Conservation (phyloP, 2,797 vertebrate species). For the Acanthornis magna region DNA sequence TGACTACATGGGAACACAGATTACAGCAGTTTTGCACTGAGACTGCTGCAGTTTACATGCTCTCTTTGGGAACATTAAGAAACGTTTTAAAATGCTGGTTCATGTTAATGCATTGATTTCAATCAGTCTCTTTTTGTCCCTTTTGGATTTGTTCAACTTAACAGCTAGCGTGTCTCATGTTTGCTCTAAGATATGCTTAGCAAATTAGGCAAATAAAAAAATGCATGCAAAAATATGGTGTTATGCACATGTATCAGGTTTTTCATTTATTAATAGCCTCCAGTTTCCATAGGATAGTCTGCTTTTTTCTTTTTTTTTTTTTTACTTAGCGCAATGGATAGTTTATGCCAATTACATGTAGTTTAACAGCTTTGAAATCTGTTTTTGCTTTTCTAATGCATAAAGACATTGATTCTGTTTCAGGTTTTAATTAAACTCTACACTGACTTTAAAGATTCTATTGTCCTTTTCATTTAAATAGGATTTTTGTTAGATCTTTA, state of each 20-base stretch:
- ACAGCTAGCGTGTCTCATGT: slow-evolving; percentile 26
- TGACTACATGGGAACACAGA: neutral
- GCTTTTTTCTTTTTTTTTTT: neutral
- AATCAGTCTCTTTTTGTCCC: slow-evolving; percentile 1
- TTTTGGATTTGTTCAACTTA: slow-evolving; percentile 12
- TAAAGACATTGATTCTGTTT: slow-evolving; percentile 46
- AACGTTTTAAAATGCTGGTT: slow-evolving; percentile 45
- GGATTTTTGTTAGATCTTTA: slow-evolving; percentile 78
- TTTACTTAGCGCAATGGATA: neutral
- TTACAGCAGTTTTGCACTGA: slow-evolving; percentile 12
- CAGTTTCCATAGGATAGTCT: slow-evolving; percentile 6
- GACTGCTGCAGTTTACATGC: slow-evolving; percentile 17
- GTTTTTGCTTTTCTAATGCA: slow-evolving; percentile 44
- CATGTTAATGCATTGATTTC: slow-evolving; percentile 14
- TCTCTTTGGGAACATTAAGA: slow-evolving; percentile 36
- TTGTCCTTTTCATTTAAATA: slow-evolving; percentile 79
- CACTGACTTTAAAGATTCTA: slow-evolving; percentile 69
- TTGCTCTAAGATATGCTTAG: slow-evolving; percentile 11
- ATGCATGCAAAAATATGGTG: neutral
- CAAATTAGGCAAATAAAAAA: slow-evolving; percentile 50
- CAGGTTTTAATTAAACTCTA: slow-evolving; percentile 73
- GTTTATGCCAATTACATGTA: slow-evolving; percentile 43
- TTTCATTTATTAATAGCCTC: slow-evolving; percentile 41
- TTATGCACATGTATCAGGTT: neutral
- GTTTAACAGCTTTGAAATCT: slow-evolving; percentile 52